These are phyloP conservation scores for Syndactyla subalaris DNA, from an alignment of 2,797 vertebrate species.

Conservation along the genomic window DNA sequence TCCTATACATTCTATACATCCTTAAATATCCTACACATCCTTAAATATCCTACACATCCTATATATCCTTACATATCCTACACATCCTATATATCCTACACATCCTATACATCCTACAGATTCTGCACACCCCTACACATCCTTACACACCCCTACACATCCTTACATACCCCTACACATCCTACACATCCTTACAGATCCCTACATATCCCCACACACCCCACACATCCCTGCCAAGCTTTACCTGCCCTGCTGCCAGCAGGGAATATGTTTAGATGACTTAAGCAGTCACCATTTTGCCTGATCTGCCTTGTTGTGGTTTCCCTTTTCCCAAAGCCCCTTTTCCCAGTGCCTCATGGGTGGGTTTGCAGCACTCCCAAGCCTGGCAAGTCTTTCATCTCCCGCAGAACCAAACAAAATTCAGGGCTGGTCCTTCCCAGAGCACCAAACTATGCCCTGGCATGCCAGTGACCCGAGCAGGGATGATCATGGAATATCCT, in stretches of 20 bases:
- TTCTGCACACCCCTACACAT: too few relatives aligned
- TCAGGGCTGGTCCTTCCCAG: neutral
- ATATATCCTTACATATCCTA: too few relatives aligned
- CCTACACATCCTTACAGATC: too few relatives aligned
- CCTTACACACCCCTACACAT: too few relatives aligned
- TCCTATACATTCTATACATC: too few relatives aligned
- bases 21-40: too few relatives aligned
- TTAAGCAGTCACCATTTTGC: rapidly evolving
- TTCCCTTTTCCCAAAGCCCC: neutral
- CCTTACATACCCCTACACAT: too few relatives aligned
- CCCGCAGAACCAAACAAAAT: neutral
- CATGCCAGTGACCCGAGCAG: neutral
- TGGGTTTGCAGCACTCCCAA: neutral
- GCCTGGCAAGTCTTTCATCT: neutral
- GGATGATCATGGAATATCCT: neutral
- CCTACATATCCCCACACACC: too few relatives aligned
- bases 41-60: too few relatives aligned
- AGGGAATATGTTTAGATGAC: neutral
- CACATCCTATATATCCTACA: too few relatives aligned
- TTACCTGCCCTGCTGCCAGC: neutral
- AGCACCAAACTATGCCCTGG: rapidly evolving
- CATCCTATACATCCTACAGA: too few relatives aligned
- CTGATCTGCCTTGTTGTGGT: neutral
- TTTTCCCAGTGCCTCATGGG: rapidly evolving
- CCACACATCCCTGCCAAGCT: too few relatives aligned